Base-by-base conservation (phyloP, 2,888 invertebrate genomes). In the Drosophila fungiperda region DNA sequence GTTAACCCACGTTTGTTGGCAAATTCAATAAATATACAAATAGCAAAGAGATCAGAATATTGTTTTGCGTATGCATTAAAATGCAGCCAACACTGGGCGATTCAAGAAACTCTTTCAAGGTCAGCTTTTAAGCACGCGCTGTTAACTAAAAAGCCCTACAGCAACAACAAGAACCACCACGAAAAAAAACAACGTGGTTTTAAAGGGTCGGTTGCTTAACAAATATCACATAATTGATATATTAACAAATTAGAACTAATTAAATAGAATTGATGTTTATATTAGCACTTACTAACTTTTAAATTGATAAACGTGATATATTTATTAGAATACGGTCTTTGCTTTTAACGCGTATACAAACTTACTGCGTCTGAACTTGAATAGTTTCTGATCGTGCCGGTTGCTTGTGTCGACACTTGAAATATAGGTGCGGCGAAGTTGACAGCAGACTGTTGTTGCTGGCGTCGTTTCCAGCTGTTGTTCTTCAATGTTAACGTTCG, bases 371-470 rank as follows among this genome's bases (percentile, higher is more conserved):
- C 40, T 48, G 61, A 48, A 42, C 49, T 60, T 45, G 84, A 88
- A 78, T 40, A 68, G 63, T 50, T 60, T 89, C 89, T 85, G 84
- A 78, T 81, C 76, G 84, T 17, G n/a, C 42, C 2, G n/a, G 62
- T 36, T 23, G 65, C 23, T 23, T 58, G 17, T 38, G 36, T 15
- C 48, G 48, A 40, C 57, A 32, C 15, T 50, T 23, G 23, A 50
- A 32, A n/a, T 57, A 40, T 6, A 49, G 42, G 33, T 55, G 17
- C 60, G 59, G 59, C 61, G 60, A 59, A 73, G 55, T 68, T 68
- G 42, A 55, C 50, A 48, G 49, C 53, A 50, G 62, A 33, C 26
- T 29, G 70, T 50, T 61, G 60, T 35, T 52, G 52, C 3, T 9
- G 35, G 15, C 40, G 42, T 26, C 15, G 32, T 38, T 48, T 42